Evolutionary conservation across 1,140 invertebrate species (phyloP), one percentile per base, ranked within the genome.

Genomic region (Euwallacea similis): DNA sequence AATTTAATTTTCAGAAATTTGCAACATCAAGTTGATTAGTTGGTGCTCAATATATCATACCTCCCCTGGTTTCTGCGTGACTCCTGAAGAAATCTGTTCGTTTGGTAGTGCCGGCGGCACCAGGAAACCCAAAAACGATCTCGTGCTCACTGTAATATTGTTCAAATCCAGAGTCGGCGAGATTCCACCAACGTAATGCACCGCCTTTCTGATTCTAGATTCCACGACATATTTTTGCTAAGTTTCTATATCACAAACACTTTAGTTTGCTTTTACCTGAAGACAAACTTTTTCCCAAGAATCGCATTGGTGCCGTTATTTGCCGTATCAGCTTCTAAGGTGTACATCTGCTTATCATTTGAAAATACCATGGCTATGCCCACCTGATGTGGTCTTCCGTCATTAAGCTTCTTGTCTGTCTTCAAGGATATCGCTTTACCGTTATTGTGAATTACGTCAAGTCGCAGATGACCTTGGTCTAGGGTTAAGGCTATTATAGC

Each of bases 381-480:
- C 6, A 96, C 86, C 73, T 88, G 88, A 0, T 91, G 88, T 86
- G 91, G 91, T 70, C 90, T 86, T 7, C 94, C 95, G 66, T 87
- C 91, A 78, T 96, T 97, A 79, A 94, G 92, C 69, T 88, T 88
- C 11, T 89, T 86, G 0, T 86, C 86, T 0, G 90, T 91, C 15
- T 85, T 85, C 72, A 94, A 88, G 74, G 88, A 86, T 65, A 91
- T 82, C 13, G 53, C 66, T 61, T 65, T 46, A n/a, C 42, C 59
- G 41, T 79, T 75, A 13, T 74, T 75, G 80, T 93, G 93, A 56
- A 89, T 86, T 33, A 95, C 89, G 65, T 88, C 83, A 76, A 95
- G 90, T 16, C 92, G 85, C 11, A 97, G 86, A 69, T 87, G 86
- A 11, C 94, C 95, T 55, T 90, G 87, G 50, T 88, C 84, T 58